Evolutionary conservation across 2,113 vertebrate species (phyloP).

Genomic region (Cheilinus undulatus): DNA sequence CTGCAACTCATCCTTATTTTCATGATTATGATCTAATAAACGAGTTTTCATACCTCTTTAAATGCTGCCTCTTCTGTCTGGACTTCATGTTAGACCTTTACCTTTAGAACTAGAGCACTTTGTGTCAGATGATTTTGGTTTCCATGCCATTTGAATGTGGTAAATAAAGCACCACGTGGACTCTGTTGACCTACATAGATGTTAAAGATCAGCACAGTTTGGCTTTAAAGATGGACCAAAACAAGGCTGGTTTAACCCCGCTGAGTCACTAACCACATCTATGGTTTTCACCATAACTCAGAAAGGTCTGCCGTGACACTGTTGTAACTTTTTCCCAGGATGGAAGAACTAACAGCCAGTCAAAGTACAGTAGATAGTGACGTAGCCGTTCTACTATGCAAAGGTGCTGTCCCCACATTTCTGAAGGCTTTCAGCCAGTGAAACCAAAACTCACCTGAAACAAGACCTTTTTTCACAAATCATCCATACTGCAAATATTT

Average conservation of each 20-base stretch:
- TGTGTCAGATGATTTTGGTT: not conserved
- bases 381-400: no score
- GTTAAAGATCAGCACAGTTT: not conserved
- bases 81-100: not conserved
- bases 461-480: no score
- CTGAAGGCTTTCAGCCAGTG: no score
- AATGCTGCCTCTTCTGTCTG: no score
- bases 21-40: no score
- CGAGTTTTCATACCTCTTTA: no score
- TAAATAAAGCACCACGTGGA: not conserved
- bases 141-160: constrained; percentile 19
- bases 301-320: no score
- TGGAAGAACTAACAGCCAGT: not conserved
- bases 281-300: no score
- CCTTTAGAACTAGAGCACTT: not conserved
- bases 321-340: not conserved
- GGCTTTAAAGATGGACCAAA: not conserved
- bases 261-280: not conserved
- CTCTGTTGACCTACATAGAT: not conserved
- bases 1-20: no score
- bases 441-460: no score
- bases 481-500: no score
- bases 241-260: not conserved
- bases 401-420: no score
- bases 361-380: not conserved